Conservation (phyloP, 1,140 invertebrate species). For the Cardiocondyla obscurior region DNA sequence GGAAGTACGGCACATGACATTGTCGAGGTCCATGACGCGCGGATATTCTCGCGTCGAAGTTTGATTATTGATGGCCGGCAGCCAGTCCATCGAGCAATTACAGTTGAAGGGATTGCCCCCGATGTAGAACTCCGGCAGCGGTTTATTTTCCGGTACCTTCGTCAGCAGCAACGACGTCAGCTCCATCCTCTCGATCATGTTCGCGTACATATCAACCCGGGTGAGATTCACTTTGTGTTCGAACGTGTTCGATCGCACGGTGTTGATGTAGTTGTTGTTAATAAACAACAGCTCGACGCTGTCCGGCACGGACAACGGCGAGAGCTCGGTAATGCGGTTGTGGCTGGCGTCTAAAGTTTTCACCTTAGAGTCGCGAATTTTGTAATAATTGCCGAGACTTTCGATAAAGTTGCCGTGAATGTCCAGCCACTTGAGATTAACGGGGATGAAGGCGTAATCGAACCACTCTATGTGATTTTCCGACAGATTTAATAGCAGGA, state of each 20-base stretch:
- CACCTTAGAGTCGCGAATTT: conserved; percentile 87
- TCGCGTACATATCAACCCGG: conserved; percentile 94
- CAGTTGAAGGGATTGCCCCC: conserved; percentile 96
- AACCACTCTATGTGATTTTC: conserved; percentile 96
- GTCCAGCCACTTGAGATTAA: conserved; percentile 94
- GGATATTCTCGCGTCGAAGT: conserved; percentile 92
- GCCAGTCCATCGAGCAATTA: conserved; percentile 96
- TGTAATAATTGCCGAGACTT: conserved; percentile 93
- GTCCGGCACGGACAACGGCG: conserved; percentile 92
- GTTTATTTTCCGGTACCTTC: conserved; percentile 87
- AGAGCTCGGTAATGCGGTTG: conserved; percentile 92
- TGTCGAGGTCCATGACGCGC: conserved; percentile 93
- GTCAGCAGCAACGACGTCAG: conserved; percentile 90
- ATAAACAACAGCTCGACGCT: conserved; percentile 94
- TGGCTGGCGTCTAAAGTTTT: conserved; percentile 94
- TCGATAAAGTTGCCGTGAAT: conserved; percentile 95
- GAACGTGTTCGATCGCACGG: conserved; percentile 93
- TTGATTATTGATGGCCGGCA: conserved; percentile 93
- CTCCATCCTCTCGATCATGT: conserved; percentile 92
- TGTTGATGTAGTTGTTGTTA: conserved; percentile 94
- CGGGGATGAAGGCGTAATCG: conserved; percentile 94
- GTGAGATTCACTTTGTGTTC: conserved; percentile 92
- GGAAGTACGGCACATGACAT: conserved; percentile 92
- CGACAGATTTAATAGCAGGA: conserved; percentile 94
- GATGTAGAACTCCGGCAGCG: conserved; percentile 93